A percentile compares a stretch with the other conserved stretches of the same genome.
phyloP scores from a whole-genome alignment of 1,140 invertebrate genomes.

The Sesamia nonagrioides region DNA sequence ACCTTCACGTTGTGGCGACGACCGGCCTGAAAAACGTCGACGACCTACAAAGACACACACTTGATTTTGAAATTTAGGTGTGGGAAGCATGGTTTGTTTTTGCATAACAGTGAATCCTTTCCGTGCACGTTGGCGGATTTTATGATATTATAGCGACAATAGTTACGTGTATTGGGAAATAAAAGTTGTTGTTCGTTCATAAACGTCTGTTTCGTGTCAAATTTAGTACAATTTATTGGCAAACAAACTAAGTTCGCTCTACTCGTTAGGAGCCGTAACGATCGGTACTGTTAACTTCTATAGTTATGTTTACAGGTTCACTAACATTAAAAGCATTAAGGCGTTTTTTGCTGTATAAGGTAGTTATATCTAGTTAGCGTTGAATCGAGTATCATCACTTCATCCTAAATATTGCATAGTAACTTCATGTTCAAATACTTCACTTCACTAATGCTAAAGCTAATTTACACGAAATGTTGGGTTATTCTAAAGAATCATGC shows the following conservation, averaged over 20 bases:
- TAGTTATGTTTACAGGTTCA: neutral
- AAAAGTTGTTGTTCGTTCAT: conserved; percentile 49
- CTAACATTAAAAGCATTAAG: neutral
- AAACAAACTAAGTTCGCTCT: conserved; percentile 38
- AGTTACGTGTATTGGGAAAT: conserved; percentile 47
- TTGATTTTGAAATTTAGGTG: neutral
- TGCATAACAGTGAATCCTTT: neutral
- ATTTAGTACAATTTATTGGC: conserved; percentile 45
- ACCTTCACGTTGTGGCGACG: conserved; percentile 1
- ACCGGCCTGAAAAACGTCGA: conserved; percentile 3
- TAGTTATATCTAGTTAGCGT: neutral
- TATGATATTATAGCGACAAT: conserved; percentile 46
- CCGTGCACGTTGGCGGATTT: conserved; percentile 35
- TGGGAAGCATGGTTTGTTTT: conserved; percentile 9
- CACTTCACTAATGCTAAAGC: too few relatives aligned
- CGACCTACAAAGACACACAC: neutral
- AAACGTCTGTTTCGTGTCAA: conserved; percentile 47
- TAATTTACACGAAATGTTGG: too few relatives aligned
- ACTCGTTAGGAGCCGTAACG: conserved; percentile 5
- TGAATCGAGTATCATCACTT: neutral
- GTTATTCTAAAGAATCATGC: too few relatives aligned
- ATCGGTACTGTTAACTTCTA: neutral
- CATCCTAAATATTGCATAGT: too few relatives aligned
- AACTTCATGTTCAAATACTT: too few relatives aligned
- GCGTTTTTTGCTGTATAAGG: neutral